Evolutionary conservation across 2,888 invertebrate genomes (phyloP).

Genomic region (Conops quadrifasciatus): DNA sequence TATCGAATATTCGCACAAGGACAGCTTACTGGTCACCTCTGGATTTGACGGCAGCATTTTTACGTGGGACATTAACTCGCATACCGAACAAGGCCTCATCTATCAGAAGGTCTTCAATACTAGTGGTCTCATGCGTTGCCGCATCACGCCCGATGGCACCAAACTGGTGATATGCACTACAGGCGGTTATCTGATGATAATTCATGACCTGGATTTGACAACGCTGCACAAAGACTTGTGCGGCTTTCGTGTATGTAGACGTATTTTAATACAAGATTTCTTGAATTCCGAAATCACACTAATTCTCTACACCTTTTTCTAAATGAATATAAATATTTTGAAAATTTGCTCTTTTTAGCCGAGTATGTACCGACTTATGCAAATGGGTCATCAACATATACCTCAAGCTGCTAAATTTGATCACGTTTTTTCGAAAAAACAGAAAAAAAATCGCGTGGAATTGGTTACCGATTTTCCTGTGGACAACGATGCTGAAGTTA

Average conservation of each 20-base stretch:
- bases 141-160: conserved; percentile 83
- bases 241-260: conserved; percentile 77
- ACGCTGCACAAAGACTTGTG: conserved; percentile 82
- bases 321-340: not conserved
- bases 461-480: conserved; percentile 89
- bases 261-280: no score
- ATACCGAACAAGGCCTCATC: conserved; percentile 78
- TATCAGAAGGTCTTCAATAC: conserved; percentile 88
- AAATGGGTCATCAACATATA: conserved; percentile 82
- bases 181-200: conserved; percentile 86
- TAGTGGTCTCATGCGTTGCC: conserved; percentile 75
- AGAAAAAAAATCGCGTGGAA: conserved; percentile 85
- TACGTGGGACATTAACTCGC: conserved; percentile 93
- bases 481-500: conserved; percentile 87
- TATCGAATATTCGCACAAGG: conserved; percentile 88
- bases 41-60: conserved; percentile 94
- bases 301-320: no score
- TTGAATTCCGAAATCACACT: no score
- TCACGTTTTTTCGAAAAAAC: conserved; percentile 78
- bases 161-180: conserved; percentile 93
- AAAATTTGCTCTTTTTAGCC: conserved; percentile 70
- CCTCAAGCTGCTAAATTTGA: conserved; percentile 83
- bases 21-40: conserved; percentile 86
- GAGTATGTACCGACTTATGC: conserved; percentile 88
- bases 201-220: conserved; percentile 86